Evolutionary conservation across 1,140 invertebrate genomes (phyloP), one percentile per base, ranked within the genome.

Genomic region (Trichonephila clavata): DNA sequence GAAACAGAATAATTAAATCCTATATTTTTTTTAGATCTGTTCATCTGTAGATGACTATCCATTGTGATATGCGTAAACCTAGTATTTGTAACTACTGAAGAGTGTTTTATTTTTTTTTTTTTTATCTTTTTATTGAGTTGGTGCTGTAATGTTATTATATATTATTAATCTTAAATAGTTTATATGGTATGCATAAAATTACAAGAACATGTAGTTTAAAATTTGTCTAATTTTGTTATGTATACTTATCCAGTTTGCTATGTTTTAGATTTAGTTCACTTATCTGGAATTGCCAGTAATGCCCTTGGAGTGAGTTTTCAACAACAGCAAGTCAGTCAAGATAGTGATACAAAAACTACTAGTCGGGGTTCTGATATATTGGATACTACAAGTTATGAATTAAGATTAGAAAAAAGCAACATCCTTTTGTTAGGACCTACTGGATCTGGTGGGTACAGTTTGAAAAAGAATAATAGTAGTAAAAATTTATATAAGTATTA

Each of bases 391-490:
- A 97, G 97, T 61, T 97, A 98, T 96, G 98, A 98, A 94, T 96
- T 99, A 43, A 97, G 98, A 95, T 96, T 99, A 92, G 99, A 99
- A 95, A 99, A 99, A 96, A 99, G 98, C 95, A 99, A 99, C 95
- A 99, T 99, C 93, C 96, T 99, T 20, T 97, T 99, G 94, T 96
- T 99, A 4, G 99, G 99, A 24, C 99, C 99, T 43, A 99, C 99
- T 24, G 99, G 99, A 87, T 99, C 98, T 95, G 99, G 99, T 97
- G 95, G 96, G 43, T n/a, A 10, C 50, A 50, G 50, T 50, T 50
- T 0, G 5, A 50, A 50, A 1, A n/a, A 71, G 16, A 24, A 16
- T 1, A 39, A 39, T 39, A 39, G 32, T 39, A 39, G 32, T 39
- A 71, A n/a, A 71, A 95, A 95, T 94, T 60, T 5, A 20, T 90